A percentile compares a stretch with the other conserved stretches of the same genome.
These are phyloP conservation scores for Cliona cf. orientalis DNA, from an alignment of 37 sponge, comb jelly and placozoan genomes.

Conservation along the genomic window DNA sequence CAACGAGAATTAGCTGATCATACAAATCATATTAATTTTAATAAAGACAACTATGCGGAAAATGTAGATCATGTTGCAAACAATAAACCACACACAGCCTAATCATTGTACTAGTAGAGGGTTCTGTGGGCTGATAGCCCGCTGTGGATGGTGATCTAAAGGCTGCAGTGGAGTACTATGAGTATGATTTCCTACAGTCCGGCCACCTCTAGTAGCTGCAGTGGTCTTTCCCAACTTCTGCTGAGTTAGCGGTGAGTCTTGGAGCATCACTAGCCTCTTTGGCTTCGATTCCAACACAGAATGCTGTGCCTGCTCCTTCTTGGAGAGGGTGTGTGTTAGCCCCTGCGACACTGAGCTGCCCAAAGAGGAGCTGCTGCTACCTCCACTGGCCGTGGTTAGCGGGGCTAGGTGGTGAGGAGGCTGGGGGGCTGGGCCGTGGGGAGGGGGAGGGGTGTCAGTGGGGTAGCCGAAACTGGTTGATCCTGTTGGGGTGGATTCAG, in stretches of 20 bases:
- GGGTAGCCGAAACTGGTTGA: neutral
- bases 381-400: neutral
- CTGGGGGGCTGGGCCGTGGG: neutral
- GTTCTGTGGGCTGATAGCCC: neutral
- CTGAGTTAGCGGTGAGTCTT: constrained; percentile 26
- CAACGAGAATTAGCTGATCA: too few relatives aligned
- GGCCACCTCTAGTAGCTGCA: neutral
- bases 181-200: neutral
- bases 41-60: too few relatives aligned
- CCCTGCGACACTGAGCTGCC: neutral
- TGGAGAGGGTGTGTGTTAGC: too few relatives aligned
- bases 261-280: constrained; percentile 4
- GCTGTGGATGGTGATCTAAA: neutral
- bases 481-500: neutral
- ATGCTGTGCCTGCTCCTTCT: neutral
- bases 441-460: neutral
- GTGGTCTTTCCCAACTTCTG: constrained; percentile 1
- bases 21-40: too few relatives aligned
- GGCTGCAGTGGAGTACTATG: constrained; percentile 25
- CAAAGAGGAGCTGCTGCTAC: neutral
- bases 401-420: neutral
- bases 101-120: too few relatives aligned
- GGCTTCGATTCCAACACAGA: neutral
- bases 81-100: too few relatives aligned
- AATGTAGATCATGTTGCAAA: too few relatives aligned